These are phyloP conservation scores for Sebastes schlegelii DNA, from an alignment of 2,113 vertebrate genomes.

Conservation along the genomic window DNA sequence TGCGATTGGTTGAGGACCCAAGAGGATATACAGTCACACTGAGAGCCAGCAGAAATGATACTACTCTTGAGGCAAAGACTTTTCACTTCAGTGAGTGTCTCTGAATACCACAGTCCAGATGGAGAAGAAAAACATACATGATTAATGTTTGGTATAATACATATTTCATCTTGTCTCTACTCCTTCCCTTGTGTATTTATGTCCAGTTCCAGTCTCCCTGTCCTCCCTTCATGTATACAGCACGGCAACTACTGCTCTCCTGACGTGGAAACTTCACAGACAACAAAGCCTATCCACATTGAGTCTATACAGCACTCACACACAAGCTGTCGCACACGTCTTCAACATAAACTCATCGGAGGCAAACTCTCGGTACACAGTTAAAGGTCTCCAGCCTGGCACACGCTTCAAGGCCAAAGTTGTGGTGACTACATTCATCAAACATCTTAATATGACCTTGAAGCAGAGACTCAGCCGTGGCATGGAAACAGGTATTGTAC, in stretches of 20 bases:
- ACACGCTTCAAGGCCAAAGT: slow-evolving; percentile 81
- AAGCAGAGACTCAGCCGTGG: slow-evolving; percentile 83
- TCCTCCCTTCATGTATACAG: slow-evolving; percentile 69
- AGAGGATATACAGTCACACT: slow-evolving; percentile 82
- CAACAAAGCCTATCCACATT: slow-evolving; percentile 57
- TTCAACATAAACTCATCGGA: slow-evolving; percentile 43
- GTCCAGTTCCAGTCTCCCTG: slow-evolving; percentile 69
- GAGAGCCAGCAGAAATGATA: slow-evolving; percentile 80
- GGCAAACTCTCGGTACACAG: slow-evolving; percentile 64
- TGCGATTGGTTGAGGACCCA: slow-evolving; percentile 78
- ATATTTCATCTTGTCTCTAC: not conserved
- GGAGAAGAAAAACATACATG: not conserved
- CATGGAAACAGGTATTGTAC: slow-evolving; percentile 87
- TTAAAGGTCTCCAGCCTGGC: slow-evolving; percentile 84
- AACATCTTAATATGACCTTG: slow-evolving; percentile 77
- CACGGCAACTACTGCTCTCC: slow-evolving; percentile 83
- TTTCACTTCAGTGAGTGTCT: slow-evolving; percentile 84
- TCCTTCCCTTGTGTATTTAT: slow-evolving; percentile 11
- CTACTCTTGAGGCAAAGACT: slow-evolving; percentile 75
- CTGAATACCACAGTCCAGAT: not conserved
- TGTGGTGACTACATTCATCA: slow-evolving; percentile 79
- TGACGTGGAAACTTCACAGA: slow-evolving; percentile 81
- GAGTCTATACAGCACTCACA: slow-evolving; percentile 57
- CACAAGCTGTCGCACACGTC: slow-evolving; percentile 40
- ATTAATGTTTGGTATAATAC: slow-evolving; percentile 2